Base-by-base conservation (phyloP, 2,888 invertebrate genomes). In the Cephonodes hylas region DNA sequence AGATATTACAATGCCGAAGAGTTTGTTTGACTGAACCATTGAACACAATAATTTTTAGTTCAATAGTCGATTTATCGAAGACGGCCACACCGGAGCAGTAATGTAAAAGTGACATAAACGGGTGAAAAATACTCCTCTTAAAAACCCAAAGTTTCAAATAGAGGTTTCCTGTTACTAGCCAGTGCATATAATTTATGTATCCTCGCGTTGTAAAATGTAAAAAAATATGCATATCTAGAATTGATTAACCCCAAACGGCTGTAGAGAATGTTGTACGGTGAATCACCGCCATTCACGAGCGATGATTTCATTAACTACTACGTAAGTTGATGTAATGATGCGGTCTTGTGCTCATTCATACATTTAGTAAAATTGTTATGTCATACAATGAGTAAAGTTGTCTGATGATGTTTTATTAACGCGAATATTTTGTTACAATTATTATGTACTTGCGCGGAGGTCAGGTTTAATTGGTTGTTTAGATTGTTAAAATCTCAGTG, bases 231-330 rank as follows among this genome's bases (percentile, higher is more conserved):
- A 53, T 8, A 7, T 18, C 27, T 53, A 53, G 27, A 53, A 27
- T 53, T 31, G 18, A 31, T 53, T 27, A 53, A 53, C 15, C n/a
- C 10, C 18, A 31, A 31, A 53, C 31, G 4, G 18, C 27, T 38
- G 60, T 59, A 60, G 64, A 62, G 65, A 63, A 66, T 44, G 57
- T 62, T 15, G 15, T 34, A 42, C 8, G 61, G 63, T 72, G 72
- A 75, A 63, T 74, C 75, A 74, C 64, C 59, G 61, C 45, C 59
- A 61, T 22, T 58, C 58, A 38, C 31, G 61, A 27, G 57, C 58
- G 71, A 71, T 74, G 76, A 75, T 71, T 75, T 74, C 73, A 75
- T 73, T 42, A 60, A 60, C 31, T 56, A 56, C 57, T 45, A 48
- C 45, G 59, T 60, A 63, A 63, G 34, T 42, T 57, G 59, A 63